Conservation (phyloP, 1,140 invertebrate genomes). For the Macrocentrus cingulum region DNA sequence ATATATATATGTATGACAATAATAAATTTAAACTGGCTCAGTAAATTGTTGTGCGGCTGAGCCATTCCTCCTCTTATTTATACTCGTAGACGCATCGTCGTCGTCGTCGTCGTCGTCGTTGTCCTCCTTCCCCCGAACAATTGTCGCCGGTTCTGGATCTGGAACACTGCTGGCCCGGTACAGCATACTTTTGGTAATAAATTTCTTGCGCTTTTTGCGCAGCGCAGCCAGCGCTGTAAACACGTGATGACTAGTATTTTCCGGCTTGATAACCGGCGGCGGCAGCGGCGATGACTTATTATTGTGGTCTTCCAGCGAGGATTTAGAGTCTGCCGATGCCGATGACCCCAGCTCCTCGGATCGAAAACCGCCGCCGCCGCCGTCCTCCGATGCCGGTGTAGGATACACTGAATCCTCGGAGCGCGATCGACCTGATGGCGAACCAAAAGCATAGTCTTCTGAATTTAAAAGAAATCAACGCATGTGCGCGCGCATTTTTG, state of each 20-base stretch:
- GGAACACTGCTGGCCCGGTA: conserved; percentile 67
- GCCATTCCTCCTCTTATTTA: no score
- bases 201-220: conserved; percentile 77
- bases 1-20: no score
- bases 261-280: no score
- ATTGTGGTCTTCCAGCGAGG: conserved; percentile 45
- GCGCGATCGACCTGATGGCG: conserved; percentile 50
- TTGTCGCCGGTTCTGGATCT: conserved; percentile 58
- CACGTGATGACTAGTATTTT: conserved; percentile 44
- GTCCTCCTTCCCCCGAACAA: no score
- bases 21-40: no score
- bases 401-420: conserved; percentile 83
- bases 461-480: background rate
- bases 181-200: conserved; percentile 55
- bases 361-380: conserved; percentile 48
- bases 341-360: no score
- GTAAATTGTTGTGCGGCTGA: no score
- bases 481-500: background rate
- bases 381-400: conserved; percentile 53
- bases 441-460: background rate
- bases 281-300: no score
- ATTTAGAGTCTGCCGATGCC: conserved; percentile 53
- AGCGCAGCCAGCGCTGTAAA: conserved; percentile 67
- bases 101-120: no score
- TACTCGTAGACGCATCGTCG: no score